These are phyloP conservation scores for Sisor rabdophorus DNA, from an alignment of 2,113 vertebrate species.

Conservation along the genomic window DNA sequence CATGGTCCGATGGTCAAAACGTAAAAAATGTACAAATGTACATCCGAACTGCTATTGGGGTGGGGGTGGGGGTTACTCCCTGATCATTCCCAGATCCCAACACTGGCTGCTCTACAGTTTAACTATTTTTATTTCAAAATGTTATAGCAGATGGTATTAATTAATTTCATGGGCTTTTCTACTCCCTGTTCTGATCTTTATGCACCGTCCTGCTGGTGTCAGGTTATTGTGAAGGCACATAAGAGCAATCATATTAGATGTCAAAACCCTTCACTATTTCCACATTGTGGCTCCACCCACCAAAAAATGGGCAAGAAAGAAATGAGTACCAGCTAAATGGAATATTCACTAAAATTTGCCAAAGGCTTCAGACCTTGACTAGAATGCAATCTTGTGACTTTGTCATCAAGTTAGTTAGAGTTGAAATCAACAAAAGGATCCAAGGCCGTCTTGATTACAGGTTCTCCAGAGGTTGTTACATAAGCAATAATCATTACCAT, in stretches of 20 bases:
- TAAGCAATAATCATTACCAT: slow-evolving; percentile 26
- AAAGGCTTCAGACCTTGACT: not conserved
- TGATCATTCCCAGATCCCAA: too few species aligned
- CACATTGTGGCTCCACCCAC: not conserved
- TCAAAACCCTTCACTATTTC: not conserved
- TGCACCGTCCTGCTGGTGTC: slow-evolving; percentile 20
- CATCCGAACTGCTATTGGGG: too few species aligned
- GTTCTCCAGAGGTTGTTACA: slow-evolving; percentile 21
- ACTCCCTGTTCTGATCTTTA: slow-evolving; percentile 29
- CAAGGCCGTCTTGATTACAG: not conserved
- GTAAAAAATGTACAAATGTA: too few species aligned
- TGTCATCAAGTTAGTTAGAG: not conserved
- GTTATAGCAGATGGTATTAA: not conserved
- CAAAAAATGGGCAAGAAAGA: not conserved
- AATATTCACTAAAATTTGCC: not conserved
- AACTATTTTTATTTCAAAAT: too few species aligned
- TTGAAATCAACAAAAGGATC: slow-evolving; percentile 1
- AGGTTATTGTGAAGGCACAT: slow-evolving; percentile 32
- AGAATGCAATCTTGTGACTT: not conserved
- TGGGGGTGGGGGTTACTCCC: too few species aligned
- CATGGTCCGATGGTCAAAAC: too few species aligned
- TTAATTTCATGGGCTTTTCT: too few species aligned
- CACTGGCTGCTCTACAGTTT: too few species aligned
- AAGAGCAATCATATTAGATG: slow-evolving; percentile 27
- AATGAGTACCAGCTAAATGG: not conserved